Conservation (phyloP, 1,140 invertebrate genomes). For the Atta texana region DNA sequence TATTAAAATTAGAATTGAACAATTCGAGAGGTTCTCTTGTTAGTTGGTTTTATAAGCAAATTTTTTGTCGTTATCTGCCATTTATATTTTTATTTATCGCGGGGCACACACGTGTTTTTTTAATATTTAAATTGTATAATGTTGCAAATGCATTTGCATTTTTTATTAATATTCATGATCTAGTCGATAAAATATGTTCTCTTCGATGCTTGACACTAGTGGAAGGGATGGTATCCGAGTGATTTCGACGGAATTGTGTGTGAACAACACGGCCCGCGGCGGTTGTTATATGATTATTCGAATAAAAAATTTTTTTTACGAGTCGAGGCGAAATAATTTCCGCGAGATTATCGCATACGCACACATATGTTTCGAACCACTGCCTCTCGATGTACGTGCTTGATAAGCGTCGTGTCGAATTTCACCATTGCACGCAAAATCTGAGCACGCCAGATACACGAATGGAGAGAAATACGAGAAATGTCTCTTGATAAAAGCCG, state of each 20-base stretch:
- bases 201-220: not conserved
- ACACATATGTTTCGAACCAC: not conserved
- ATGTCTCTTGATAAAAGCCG: not conserved
- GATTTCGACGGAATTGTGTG: not conserved
- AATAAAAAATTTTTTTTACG: not conserved
- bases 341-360: conserved; percentile 11
- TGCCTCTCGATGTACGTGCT: conserved; percentile 47
- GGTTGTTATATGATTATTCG: not conserved
- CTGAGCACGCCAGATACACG: not conserved
- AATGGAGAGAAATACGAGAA: not conserved
- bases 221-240: not conserved
- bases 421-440: conserved; percentile 19
- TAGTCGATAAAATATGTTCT: conserved; percentile 13
- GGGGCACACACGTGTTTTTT: not conserved
- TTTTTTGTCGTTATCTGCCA: not conserved
- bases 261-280: not conserved
- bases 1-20: no score
- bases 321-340: not conserved
- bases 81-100: conserved; percentile 17
- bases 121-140: not conserved
- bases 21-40: no score
- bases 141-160: conserved; percentile 39
- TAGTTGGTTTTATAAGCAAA: not conserved
- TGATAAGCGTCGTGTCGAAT: conserved; percentile 48
- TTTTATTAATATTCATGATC: conserved; percentile 30